Evolutionary conservation across 2,113 vertebrate genomes (phyloP).

Genomic region (Apistogramma diplotaenia): DNA sequence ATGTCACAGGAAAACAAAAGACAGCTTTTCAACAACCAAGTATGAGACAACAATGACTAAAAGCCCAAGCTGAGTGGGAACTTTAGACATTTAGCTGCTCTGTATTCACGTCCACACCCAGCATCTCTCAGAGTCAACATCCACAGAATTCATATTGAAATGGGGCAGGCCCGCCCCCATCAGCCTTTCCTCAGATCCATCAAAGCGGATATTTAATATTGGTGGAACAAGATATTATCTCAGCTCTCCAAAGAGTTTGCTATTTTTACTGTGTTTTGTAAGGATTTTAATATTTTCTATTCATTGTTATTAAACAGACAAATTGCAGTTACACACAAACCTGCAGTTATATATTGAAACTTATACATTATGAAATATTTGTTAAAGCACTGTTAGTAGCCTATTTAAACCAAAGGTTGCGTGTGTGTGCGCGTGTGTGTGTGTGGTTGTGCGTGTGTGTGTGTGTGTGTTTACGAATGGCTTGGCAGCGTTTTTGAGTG

Average conservation of each 20-base stretch:
- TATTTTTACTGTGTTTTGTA: background rate
- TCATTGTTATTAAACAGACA: background rate
- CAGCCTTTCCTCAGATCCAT: constrained; percentile 31
- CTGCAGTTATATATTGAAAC: background rate
- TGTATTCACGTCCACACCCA: constrained; percentile 49
- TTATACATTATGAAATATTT: background rate
- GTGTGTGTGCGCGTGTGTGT: too few relatives aligned
- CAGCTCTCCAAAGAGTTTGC: constrained; percentile 5
- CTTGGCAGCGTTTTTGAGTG: background rate
- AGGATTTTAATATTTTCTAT: background rate
- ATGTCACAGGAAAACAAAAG: background rate
- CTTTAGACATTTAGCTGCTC: constrained; percentile 45
- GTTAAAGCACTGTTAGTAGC: background rate
- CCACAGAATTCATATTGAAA: constrained; percentile 65
- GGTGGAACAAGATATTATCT: constrained; percentile 37
- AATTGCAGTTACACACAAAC: background rate
- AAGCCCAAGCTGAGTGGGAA: constrained; percentile 34
- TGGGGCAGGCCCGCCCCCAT: constrained; percentile 18
- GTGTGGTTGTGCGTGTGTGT: too few relatives aligned
- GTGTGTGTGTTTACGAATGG: background rate
- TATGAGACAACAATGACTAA: constrained; percentile 17
- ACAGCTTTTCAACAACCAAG: background rate
- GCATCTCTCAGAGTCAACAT: constrained; percentile 55
- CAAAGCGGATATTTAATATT: constrained; percentile 57
- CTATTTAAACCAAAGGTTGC: background rate